phyloP scores from a whole-genome alignment of 2,113 vertebrate genomes.

The Scolopax mira region DNA sequence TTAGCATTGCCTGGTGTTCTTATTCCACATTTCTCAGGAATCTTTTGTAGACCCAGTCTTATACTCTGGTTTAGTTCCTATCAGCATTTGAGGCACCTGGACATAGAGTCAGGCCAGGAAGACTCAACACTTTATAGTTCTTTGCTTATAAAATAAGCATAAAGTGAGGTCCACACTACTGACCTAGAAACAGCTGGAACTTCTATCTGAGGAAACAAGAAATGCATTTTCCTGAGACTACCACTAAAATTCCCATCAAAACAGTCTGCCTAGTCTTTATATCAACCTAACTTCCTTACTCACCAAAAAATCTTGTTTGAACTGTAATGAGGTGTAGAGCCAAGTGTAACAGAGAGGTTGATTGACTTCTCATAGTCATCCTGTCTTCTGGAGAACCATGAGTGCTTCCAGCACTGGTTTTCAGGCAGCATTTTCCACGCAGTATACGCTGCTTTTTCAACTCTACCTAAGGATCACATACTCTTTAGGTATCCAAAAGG shows the following conservation, averaged over 20 bases:
- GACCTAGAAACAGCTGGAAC: not conserved
- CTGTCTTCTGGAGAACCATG: not conserved
- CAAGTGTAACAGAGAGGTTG: not conserved
- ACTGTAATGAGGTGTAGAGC: not conserved
- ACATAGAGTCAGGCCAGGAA: not conserved
- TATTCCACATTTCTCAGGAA: not conserved
- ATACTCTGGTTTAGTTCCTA: not conserved
- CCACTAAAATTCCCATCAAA: not conserved
- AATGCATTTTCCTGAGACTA: not conserved
- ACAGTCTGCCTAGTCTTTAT: not conserved
- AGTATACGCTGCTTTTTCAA: not conserved
- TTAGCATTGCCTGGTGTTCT: not conserved
- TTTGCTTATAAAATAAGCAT: not conserved
- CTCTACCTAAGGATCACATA: not conserved
- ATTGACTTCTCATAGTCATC: not conserved
- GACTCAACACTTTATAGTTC: not conserved
- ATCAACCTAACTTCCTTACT: not conserved
- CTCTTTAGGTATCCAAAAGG: not conserved
- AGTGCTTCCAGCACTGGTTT: not conserved
- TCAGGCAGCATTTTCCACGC: not conserved
- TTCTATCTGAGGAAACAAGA: not conserved
- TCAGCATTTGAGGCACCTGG: not conserved
- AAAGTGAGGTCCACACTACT: not conserved
- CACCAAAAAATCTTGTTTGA: not conserved
- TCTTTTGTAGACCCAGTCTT: not conserved